phyloP scores from a whole-genome alignment of 2,113 vertebrate genomes.

The Xiphophorus maculatus region DNA sequence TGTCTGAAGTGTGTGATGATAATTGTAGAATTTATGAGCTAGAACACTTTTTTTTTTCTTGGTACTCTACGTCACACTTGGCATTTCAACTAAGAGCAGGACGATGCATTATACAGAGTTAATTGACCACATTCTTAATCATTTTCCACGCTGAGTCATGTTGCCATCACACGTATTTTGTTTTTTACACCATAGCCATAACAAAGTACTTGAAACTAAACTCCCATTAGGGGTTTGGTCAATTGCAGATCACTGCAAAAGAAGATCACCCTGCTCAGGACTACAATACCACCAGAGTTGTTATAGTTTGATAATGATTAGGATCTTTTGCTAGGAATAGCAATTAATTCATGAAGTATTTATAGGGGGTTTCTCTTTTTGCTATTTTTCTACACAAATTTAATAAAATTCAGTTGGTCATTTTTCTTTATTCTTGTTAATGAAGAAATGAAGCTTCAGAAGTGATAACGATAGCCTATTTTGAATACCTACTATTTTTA shows the following conservation, averaged over 20 bases:
- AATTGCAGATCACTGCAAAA: background rate
- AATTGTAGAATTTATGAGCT: background rate
- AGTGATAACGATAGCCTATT: background rate
- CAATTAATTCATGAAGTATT: background rate
- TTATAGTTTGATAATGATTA: background rate
- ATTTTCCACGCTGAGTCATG: background rate
- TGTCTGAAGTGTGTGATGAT: background rate
- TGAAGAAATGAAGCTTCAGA: too few species aligned
- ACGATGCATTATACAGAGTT: background rate
- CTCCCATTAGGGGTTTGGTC: background rate
- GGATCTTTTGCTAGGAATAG: background rate
- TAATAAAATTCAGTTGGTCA: background rate
- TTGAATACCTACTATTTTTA: conserved; percentile 3
- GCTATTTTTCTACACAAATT: background rate
- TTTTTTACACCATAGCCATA: background rate
- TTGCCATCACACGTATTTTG: background rate
- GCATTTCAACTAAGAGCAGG: background rate
- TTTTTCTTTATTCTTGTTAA: background rate
- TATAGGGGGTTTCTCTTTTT: background rate
- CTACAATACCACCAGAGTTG: background rate
- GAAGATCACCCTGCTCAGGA: background rate
- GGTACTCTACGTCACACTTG: background rate
- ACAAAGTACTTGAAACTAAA: background rate
- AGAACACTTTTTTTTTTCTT: background rate
- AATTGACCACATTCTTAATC: background rate